Percentiles rank a stretch among this genome's conserved stretches.
These are phyloP conservation scores for Tragelaphus imberbis DNA, from an alignment of 2,113 vertebrate species.

Conservation along the genomic window DNA sequence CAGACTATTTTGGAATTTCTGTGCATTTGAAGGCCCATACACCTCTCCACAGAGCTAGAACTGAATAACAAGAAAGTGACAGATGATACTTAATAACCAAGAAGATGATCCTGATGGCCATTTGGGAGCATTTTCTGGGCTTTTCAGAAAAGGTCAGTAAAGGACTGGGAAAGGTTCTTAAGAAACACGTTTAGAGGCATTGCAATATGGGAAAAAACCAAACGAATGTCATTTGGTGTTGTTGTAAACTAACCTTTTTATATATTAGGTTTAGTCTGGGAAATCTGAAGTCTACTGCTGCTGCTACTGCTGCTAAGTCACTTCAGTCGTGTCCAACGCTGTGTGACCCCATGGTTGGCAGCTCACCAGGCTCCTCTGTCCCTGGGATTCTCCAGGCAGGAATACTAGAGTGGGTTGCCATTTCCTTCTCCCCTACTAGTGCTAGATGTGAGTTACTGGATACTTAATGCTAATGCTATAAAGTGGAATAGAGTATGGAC, in stretches of 20 bases:
- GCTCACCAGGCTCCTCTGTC: neutral
- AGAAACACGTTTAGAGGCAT: neutral
- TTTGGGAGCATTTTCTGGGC: neutral
- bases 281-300: neutral
- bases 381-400: neutral
- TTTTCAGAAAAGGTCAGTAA: neutral
- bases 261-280: neutral
- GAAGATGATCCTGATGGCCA: neutral
- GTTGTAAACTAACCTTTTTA: neutral
- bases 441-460: neutral
- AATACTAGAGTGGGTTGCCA: neutral
- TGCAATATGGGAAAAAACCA: neutral
- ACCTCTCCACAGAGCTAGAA: neutral
- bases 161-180: neutral
- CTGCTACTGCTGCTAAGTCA: neutral
- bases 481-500: neutral
- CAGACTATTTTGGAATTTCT: neutral
- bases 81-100: neutral
- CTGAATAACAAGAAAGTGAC: neutral
- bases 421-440: neutral
- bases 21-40: neutral
- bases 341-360: accelerated
- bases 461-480: neutral
- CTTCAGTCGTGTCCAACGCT: neutral
- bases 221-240: neutral